These are phyloP conservation scores for Acrobasis repandana DNA, from an alignment of 2,888 invertebrate species.

Conservation along the genomic window DNA sequence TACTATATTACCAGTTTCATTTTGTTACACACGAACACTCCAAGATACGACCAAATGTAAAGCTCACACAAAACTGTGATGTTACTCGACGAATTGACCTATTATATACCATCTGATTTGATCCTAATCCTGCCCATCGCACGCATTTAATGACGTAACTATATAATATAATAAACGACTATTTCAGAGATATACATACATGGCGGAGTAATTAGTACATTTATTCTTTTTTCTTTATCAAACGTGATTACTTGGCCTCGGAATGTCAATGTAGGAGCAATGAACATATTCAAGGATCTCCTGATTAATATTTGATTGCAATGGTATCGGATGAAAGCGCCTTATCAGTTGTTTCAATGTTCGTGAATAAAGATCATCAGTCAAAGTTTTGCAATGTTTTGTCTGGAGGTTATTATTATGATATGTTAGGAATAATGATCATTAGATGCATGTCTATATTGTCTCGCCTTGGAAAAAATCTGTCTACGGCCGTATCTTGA, in stretches of 20 bases:
- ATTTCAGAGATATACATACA: constrained; percentile 55
- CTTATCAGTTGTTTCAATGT: constrained; percentile 27
- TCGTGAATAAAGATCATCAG: constrained; percentile 13
- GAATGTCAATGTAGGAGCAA: constrained; percentile 52
- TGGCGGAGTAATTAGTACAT: constrained; percentile 60
- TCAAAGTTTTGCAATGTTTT: constrained; percentile 2
- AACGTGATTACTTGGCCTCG: constrained; percentile 61
- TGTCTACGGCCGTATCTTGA: too few relatives aligned
- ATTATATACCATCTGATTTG: constrained; percentile 66
- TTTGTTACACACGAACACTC: constrained; percentile 41
- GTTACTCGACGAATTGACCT: constrained; percentile 52
- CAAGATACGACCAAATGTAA: constrained; percentile 46
- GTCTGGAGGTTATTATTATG: background rate
- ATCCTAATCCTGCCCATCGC: constrained; percentile 62
- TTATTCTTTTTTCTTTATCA: constrained; percentile 48
- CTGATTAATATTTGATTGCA: constrained; percentile 46
- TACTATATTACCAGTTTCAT: constrained; percentile 76
- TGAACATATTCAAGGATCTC: constrained; percentile 55
- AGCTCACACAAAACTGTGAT: constrained; percentile 51
- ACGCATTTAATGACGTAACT: constrained; percentile 64
- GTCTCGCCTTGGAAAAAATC: too few relatives aligned
- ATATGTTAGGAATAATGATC: background rate
- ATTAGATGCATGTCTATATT: background rate
- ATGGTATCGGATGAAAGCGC: constrained; percentile 30
- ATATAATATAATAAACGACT: constrained; percentile 50